Evolutionary conservation across 2,888 invertebrate species (phyloP).

Genomic region (Homarus gammarus): DNA sequence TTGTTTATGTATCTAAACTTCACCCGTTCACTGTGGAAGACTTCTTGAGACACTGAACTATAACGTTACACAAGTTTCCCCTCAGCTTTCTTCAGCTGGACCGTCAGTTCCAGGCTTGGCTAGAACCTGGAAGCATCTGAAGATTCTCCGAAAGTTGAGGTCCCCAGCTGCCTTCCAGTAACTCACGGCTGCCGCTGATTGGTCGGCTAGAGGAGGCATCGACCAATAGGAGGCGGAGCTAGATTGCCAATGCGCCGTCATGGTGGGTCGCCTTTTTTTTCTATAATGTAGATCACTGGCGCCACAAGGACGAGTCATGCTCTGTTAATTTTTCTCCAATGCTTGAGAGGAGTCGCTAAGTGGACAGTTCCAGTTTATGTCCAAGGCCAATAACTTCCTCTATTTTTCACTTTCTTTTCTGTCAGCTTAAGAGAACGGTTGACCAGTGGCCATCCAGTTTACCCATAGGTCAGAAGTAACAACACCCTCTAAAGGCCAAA

Average conservation of each 20-base stretch:
- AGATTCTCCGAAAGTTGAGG: slow-evolving; percentile 49
- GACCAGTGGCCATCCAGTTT: too few relatives aligned
- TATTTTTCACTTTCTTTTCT: neutral
- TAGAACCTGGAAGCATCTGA: slow-evolving; percentile 57
- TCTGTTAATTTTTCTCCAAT: slow-evolving; percentile 58
- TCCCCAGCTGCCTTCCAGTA: slow-evolving; percentile 45
- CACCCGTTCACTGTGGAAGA: neutral
- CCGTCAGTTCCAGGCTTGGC: slow-evolving; percentile 28
- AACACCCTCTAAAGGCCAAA: too few relatives aligned
- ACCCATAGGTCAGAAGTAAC: too few relatives aligned
- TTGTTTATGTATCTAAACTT: neutral
- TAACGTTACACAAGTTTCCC: neutral
- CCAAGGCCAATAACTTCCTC: neutral
- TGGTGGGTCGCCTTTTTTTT: slow-evolving; percentile 29
- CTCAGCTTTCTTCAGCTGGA: neutral
- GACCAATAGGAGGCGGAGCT: slow-evolving; percentile 36
- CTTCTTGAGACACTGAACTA: neutral
- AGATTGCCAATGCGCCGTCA: slow-evolving; percentile 55
- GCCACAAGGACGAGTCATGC: slow-evolving; percentile 52
- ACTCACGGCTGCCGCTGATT: slow-evolving; percentile 27
- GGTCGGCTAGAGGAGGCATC: neutral
- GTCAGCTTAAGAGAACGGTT: neutral
- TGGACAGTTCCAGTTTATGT: slow-evolving; percentile 55
- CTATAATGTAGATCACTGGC: slow-evolving; percentile 34
- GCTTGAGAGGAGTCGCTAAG: slow-evolving; percentile 45